A percentile compares a stretch with the other conserved stretches of the same genome.
Evolutionary conservation across 2,888 invertebrate genomes (phyloP).

Genomic region (Phalera bucephala): DNA sequence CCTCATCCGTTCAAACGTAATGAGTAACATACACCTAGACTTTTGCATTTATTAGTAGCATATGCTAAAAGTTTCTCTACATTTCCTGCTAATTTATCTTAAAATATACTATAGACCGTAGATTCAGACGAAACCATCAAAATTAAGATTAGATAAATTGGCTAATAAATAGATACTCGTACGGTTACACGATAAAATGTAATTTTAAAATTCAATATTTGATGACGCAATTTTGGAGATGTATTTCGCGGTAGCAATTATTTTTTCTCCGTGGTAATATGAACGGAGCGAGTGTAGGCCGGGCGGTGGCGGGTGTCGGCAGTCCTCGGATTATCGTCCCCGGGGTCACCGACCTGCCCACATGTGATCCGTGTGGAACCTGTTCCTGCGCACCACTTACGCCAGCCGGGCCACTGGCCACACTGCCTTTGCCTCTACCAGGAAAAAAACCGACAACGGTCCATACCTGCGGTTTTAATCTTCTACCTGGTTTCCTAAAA

Average conservation of each 20-base stretch:
- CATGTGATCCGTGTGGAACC: slow-evolving; percentile 73
- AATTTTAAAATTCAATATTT: no score
- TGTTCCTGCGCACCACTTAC: slow-evolving; percentile 71
- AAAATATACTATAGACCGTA: no score
- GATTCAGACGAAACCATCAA: no score
- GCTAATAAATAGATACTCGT: no score
- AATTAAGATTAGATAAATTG: no score
- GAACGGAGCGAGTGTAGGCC: slow-evolving; percentile 27
- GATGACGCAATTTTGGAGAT: slow-evolving; percentile 8
- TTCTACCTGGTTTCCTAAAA: not conserved
- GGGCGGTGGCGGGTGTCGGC: slow-evolving; percentile 43
- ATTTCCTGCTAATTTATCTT: not conserved
- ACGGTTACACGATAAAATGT: no score
- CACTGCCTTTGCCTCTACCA: slow-evolving; percentile 34
- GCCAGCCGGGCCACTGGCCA: slow-evolving; percentile 49
- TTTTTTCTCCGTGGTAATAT: slow-evolving; percentile 29
- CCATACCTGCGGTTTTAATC: not conserved
- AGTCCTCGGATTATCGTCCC: slow-evolving; percentile 59
- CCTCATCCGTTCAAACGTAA: no score
- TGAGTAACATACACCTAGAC: no score
- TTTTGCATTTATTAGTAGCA: no score
- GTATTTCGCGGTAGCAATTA: slow-evolving; percentile 20
- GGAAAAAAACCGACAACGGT: slow-evolving; percentile 29
- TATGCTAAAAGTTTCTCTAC: slow-evolving; percentile 1
- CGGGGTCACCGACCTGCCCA: slow-evolving; percentile 69